Base-by-base conservation (phyloP, 1,140 invertebrate species). In the Papilio xuthus region DNA sequence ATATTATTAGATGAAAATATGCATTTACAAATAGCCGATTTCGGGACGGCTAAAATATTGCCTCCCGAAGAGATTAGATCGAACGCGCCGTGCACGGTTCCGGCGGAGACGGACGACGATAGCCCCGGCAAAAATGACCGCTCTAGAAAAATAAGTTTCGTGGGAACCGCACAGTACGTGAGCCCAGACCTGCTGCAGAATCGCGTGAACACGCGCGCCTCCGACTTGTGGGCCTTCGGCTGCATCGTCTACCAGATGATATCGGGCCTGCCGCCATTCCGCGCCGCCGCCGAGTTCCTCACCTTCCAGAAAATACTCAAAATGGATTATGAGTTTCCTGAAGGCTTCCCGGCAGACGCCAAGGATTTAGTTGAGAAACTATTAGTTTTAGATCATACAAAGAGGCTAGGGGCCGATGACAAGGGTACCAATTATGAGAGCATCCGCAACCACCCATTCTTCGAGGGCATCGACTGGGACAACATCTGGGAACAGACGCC, bases 111-210 rank as follows among this genome's bases (percentile, higher is more conserved):
- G 32, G 89, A 91, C 20, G 77, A 85, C 28, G 78, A 85, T 42
- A 82, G 81, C 47, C 77, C 82, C 23, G 84, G 89, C 13, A 85
- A 93, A 83, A 86, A 91, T 82, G 81, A 92, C 79, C 86, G 94
- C 79, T 89, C 92, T 77, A 93, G 97, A 73, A 95, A 95, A 83
- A 97, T 97, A 87, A 99, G 98, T 88, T 99, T 99, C 94, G 98
- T 99, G 7, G 99, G 99, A n/a, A 99, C 99, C 18, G 99, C 99
- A 0, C 99, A 99, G 90, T 99, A 99, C 94, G 98, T 99, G 0
- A 99, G 98, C 67, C 99, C 99, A 8, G 99, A 99, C 94, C 95
- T 99, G 18, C 94, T 99, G 4, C 97, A 97, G 42, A 97, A 98
- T 88, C 97, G 97, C 84, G 95, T 95, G 1, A 96, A 97, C 28